These are phyloP conservation scores for Arenaria interpres DNA, from an alignment of 2,113 vertebrate species.

Conservation along the genomic window DNA sequence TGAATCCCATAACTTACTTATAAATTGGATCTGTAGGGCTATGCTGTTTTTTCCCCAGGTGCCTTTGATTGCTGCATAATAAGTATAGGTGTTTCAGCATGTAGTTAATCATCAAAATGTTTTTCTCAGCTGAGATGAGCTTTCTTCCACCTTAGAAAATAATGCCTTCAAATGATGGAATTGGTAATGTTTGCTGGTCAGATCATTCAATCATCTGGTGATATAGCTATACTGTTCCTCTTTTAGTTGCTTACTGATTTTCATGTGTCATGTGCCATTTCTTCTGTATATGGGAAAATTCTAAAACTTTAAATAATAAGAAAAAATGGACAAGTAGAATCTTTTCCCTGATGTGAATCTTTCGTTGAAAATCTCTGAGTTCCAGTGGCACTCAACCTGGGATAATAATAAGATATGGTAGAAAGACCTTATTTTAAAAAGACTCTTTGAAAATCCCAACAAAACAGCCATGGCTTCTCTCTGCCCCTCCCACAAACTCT, in stretches of 20 bases:
- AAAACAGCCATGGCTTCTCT: background rate
- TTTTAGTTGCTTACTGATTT: background rate
- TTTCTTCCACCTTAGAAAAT: background rate
- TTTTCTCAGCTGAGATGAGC: background rate
- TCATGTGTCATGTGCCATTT: background rate
- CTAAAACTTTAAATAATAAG: background rate
- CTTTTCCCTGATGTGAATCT: background rate
- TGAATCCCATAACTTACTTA: background rate
- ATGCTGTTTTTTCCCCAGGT: background rate
- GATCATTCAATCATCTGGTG: background rate
- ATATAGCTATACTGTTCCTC: background rate
- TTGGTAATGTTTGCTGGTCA: background rate
- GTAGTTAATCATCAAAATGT: background rate
- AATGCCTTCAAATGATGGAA: background rate
- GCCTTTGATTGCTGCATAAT: background rate
- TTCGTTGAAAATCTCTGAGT: background rate
- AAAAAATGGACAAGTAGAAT: background rate
- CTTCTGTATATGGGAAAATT: background rate
- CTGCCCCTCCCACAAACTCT: background rate
- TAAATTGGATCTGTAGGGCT: background rate
- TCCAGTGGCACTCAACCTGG: background rate
- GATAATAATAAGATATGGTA: background rate
- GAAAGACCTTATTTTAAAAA: background rate
- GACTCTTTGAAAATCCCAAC: accelerated
- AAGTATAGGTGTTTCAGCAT: background rate